These are phyloP conservation scores for Tetramorium simillimum DNA, from an alignment of 1,140 invertebrate genomes.

Conservation along the genomic window DNA sequence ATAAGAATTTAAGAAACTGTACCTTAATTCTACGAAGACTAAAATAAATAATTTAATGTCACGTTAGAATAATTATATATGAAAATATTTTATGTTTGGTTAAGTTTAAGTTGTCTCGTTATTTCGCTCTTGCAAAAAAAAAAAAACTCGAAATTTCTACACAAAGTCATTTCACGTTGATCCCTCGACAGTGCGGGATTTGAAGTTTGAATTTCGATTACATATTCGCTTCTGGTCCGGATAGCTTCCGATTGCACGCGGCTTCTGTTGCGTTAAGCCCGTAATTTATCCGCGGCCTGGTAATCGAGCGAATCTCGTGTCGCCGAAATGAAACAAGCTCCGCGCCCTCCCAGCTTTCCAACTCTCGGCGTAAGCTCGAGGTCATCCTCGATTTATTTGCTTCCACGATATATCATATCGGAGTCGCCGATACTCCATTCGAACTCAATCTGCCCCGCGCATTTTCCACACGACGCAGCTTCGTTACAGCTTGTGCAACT, in stretches of 20 bases:
- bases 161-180: not conserved
- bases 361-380: not conserved
- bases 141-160: not conserved
- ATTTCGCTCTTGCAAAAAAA: not conserved
- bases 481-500: not conserved
- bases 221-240: not conserved
- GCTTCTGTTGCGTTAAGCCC: conserved; percentile 67
- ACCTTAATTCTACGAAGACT: not conserved
- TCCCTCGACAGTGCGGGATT: not conserved
- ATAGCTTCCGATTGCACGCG: conserved; percentile 18
- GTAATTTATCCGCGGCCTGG: conserved; percentile 69
- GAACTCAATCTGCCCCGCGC: conserved; percentile 22
- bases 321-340: conserved; percentile 65
- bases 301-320: conserved; percentile 69
- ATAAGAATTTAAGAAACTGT: no score
- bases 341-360: not conserved
- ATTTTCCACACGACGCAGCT: conserved; percentile 2
- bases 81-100: not conserved
- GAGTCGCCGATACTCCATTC: conserved; percentile 3
- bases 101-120: not conserved
- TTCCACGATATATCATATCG: conserved; percentile 33
- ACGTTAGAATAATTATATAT: not conserved
- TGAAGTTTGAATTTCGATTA: conserved; percentile 35
- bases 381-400: conserved; percentile 55
- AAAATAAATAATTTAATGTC: not conserved